These are phyloP conservation scores for Chromis chromis DNA, from an alignment of 2,797 vertebrate species.

Conservation along the genomic window DNA sequence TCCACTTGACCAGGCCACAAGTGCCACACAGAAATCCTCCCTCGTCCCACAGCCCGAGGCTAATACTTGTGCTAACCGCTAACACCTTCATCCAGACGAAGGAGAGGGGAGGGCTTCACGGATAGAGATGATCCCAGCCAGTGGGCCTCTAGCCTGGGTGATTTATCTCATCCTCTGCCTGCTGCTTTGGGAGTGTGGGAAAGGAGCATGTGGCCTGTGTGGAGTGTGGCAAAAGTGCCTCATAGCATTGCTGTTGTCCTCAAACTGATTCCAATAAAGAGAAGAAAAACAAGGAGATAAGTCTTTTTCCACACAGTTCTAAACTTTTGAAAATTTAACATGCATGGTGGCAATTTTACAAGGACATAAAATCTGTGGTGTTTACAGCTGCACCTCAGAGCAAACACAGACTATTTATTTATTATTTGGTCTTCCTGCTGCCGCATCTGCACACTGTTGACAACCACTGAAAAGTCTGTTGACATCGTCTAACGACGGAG, in stretches of 20 bases:
- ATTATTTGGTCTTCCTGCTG: constrained; percentile 18
- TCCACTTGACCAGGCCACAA: constrained; percentile 65
- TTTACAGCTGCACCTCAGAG: constrained; percentile 43
- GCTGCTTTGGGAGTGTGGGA: constrained; percentile 64
- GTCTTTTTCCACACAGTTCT: constrained; percentile 25
- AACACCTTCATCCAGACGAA: constrained; percentile 57
- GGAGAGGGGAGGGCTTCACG: constrained; percentile 33
- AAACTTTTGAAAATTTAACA: constrained; percentile 7
- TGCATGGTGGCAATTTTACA: constrained; percentile 22
- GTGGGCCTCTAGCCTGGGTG: constrained; percentile 63
- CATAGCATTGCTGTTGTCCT: constrained; percentile 34
- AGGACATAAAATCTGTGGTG: constrained; percentile 10
- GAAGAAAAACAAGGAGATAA: constrained; percentile 34
- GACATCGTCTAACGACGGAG: constrained; percentile 38
- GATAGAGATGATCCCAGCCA: constrained; percentile 69
- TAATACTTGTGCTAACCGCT: constrained; percentile 60
- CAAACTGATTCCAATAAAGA: constrained; percentile 47
- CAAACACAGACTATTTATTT: constrained; percentile 25
- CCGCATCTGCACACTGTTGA: constrained; percentile 16
- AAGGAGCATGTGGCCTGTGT: constrained; percentile 47
- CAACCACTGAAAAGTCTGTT: constrained; percentile 26
- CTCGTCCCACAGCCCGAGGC: constrained; percentile 64
- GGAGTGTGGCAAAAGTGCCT: constrained; percentile 34
- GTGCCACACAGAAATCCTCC: constrained; percentile 63
- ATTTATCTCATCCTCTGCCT: constrained; percentile 69